Evolutionary conservation across 2,113 vertebrate genomes (phyloP).

Genomic region (Excalfactoria chinensis): DNA sequence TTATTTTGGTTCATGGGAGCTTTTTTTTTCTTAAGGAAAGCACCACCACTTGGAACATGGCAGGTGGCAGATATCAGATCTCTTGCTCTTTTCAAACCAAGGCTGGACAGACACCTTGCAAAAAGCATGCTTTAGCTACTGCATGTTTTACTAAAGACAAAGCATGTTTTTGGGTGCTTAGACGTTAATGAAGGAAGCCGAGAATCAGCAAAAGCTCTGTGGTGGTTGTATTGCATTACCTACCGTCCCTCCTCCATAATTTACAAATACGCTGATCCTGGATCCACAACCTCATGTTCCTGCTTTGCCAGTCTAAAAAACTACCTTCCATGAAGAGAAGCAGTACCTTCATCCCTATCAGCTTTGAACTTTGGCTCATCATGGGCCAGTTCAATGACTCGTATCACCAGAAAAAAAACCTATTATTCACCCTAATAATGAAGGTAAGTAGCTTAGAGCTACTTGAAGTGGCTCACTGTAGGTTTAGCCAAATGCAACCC

Average conservation of each 20-base stretch:
- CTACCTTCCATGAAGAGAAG: background rate
- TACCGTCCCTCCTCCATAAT: background rate
- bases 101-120: background rate
- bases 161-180: background rate
- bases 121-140: background rate
- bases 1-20: background rate
- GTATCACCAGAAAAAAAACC: background rate
- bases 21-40: background rate
- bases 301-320: background rate
- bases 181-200: background rate
- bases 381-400: background rate
- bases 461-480: background rate
- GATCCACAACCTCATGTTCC: background rate
- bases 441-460: background rate
- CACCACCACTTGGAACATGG: background rate
- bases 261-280: background rate
- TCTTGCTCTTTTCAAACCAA: background rate
- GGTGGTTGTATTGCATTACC: fast-evolving
- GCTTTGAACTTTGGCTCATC: background rate
- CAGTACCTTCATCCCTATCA: background rate
- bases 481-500: background rate
- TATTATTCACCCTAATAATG: background rate
- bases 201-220: background rate
- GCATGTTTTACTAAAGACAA: background rate
- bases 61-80: background rate